Conservation (phyloP, 2,888 invertebrate genomes). For the Stomorhina lunata region DNA sequence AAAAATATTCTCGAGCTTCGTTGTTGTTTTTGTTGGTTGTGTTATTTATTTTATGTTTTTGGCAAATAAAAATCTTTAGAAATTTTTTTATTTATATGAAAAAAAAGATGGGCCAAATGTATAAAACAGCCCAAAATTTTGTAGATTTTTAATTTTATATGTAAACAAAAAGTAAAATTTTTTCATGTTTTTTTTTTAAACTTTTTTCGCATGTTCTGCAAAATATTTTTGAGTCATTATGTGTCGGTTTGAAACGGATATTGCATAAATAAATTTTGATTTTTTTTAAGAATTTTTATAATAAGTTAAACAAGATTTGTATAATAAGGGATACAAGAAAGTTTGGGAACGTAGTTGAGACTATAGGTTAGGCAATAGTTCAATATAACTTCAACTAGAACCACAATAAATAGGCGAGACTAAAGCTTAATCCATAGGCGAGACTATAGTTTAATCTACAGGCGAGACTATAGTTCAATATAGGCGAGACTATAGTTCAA, state of each 20-base stretch:
- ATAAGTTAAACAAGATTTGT: too few species aligned
- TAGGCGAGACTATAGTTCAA: too few species aligned
- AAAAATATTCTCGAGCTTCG: slow-evolving; percentile 5
- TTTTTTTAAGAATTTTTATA: background rate
- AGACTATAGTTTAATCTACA: too few species aligned
- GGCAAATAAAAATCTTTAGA: slow-evolving; percentile 34
- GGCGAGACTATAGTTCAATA: too few species aligned
- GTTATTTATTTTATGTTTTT: slow-evolving; percentile 18
- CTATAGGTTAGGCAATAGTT: too few species aligned
- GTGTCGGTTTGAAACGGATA: slow-evolving; percentile 30
- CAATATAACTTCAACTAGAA: too few species aligned
- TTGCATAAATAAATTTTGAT: slow-evolving; percentile 46
- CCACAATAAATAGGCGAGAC: too few species aligned
- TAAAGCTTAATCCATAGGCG: too few species aligned
- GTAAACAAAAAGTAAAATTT: slow-evolving; percentile 1
- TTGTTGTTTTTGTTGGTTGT: background rate
- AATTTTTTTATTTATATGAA: background rate
- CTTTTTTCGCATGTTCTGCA: background rate
- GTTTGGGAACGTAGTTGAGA: too few species aligned
- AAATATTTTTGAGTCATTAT: slow-evolving; percentile 16
- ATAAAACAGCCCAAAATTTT: slow-evolving; percentile 26
- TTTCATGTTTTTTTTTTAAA: background rate
- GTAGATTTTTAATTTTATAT: slow-evolving; percentile 24
- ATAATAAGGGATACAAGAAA: too few species aligned
- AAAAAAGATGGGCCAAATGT: background rate